phyloP scores from a whole-genome alignment of 1,140 invertebrate species.

The Anoplolepis gracilipes region DNA sequence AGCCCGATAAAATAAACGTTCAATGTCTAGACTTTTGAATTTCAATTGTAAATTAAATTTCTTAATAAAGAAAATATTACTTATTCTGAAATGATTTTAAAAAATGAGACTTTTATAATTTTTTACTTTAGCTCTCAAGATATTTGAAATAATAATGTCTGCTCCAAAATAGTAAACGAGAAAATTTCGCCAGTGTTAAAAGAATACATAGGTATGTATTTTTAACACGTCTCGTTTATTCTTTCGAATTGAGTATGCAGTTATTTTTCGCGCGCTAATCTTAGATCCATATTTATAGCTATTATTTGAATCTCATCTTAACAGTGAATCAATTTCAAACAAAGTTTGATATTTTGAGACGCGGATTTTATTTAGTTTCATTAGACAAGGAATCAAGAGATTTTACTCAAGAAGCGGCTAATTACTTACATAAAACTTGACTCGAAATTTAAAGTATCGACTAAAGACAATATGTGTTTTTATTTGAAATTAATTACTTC shows the following conservation, averaged over 20 bases:
- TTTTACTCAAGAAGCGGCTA: too few species aligned
- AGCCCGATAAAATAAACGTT: background rate
- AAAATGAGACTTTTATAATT: background rate
- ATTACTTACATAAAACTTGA: too few species aligned
- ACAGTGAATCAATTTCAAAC: too few species aligned
- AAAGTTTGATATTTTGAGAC: too few species aligned
- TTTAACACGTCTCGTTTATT: background rate
- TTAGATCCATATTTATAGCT: background rate
- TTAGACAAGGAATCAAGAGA: too few species aligned
- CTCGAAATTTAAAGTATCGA: too few species aligned
- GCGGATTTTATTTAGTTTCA: too few species aligned
- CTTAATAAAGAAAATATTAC: constrained; percentile 4
- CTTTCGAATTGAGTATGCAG: constrained; percentile 9
- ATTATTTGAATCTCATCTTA: too few species aligned
- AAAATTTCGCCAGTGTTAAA: background rate
- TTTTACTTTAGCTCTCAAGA: background rate
- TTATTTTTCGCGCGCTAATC: constrained; percentile 11
- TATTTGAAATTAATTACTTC: too few species aligned
- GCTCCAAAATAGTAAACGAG: background rate
- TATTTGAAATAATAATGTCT: background rate
- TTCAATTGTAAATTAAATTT: constrained; percentile 4
- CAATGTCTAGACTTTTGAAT: background rate
- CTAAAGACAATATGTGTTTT: too few species aligned
- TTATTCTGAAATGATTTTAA: constrained; percentile 15
- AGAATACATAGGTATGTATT: background rate